These are phyloP conservation scores for Tupaia tana DNA, from an alignment of 2,113 vertebrate genomes.

Conservation along the genomic window DNA sequence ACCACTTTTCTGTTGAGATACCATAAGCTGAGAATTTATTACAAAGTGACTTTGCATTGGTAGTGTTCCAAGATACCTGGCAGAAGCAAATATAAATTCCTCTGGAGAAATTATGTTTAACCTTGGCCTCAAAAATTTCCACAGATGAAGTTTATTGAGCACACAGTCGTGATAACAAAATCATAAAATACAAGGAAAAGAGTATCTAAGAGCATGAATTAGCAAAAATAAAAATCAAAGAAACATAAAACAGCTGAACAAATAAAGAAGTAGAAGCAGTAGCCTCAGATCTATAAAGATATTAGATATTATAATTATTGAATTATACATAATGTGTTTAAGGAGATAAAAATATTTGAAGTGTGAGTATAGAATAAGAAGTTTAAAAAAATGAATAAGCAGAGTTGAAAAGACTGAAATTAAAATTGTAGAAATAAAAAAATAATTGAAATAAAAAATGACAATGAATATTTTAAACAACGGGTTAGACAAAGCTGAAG, in stretches of 20 bases:
- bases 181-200: conserved; percentile 8
- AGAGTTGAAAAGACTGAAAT: conserved; percentile 24
- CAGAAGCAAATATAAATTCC: conserved; percentile 46
- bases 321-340: background rate
- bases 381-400: background rate
- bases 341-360: conserved; percentile 41
- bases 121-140: conserved; percentile 2
- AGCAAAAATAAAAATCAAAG: background rate
- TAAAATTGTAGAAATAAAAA: background rate
- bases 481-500: conserved; percentile 32
- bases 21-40: conserved; percentile 36
- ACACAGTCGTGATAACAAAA: conserved; percentile 16
- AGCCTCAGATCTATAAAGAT: background rate
- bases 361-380: background rate
- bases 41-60: conserved; percentile 10
- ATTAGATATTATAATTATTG: background rate
- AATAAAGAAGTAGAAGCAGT: background rate
- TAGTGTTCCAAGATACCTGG: background rate
- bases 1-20: conserved; percentile 26
- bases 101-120: background rate
- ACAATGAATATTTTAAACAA: background rate
- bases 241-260: background rate
- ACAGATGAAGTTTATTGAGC: conserved; percentile 9
- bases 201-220: background rate
- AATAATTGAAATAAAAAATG: conserved; percentile 22